Evolutionary conservation across 2,113 vertebrate genomes (phyloP), one percentile per base, ranked within the genome.

Genomic region (Ctenomys sociabilis): DNA sequence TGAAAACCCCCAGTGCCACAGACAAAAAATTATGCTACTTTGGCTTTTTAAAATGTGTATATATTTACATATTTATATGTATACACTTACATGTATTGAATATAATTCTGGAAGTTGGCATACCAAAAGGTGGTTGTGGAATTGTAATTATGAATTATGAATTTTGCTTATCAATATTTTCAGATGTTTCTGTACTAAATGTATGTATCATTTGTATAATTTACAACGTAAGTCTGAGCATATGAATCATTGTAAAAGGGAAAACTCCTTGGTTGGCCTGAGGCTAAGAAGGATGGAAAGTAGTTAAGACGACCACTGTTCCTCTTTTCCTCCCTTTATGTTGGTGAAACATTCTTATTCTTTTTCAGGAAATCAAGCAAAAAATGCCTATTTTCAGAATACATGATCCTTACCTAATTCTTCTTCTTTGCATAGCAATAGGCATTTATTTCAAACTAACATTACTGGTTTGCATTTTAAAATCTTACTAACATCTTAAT

Each of bases 401-500:
- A 19, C n/a, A 4, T 63, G n/a, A 82, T 17, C 32, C 49, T 92
- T 37, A 78, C 17, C 52, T 68, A 19, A 28, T 72, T 85, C 59
- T 72, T 75, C 14, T 83, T 85, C 28, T 57, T 88, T 0, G 0
- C 30, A 9, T 52, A 30, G 92, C 90, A 70, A 24, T 52, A 81
- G 21, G 24, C 52, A 40, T 80, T 78, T 93, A 90, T 83, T 95
- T 97, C 88, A 87, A 78, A 81, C 63, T 45, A 49, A 43, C 12
- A 32, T n/a, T 78, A 19, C 64, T 68, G 35, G 59, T 78, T 90
- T 82, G 12, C 88, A 61, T 90, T 92, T 96, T 45, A 14, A 93
- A 64, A 63, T 91, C 63, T 77, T 73, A 70, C 2, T 68, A 93
- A 73, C 80, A 89, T 89, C 49, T 86, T 95, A 73, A 73, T 95